Conservation (phyloP, 2,113 vertebrate species). For the Alaudala cheleensis region DNA sequence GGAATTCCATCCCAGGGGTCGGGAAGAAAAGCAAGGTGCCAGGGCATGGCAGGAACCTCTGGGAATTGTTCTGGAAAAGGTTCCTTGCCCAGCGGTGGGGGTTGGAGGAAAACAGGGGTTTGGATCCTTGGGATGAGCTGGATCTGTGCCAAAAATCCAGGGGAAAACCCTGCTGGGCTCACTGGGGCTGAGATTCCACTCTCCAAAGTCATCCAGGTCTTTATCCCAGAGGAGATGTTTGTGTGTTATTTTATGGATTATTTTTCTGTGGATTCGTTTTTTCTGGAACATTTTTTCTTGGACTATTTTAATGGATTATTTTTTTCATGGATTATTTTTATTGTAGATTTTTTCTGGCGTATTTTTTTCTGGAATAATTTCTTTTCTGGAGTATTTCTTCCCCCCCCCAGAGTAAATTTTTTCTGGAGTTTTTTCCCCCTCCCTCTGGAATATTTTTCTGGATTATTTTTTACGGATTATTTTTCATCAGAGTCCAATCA, state of each 20-base stretch:
- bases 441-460: no score
- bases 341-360: neutral
- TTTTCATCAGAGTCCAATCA: neutral
- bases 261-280: neutral
- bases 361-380: neutral
- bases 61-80: neutral
- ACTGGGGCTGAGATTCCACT: neutral
- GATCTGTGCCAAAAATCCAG: neutral
- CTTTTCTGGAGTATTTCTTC: neutral
- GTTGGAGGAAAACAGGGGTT: neutral
- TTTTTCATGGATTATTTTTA: no score
- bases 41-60: neutral
- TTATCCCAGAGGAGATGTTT: rapidly evolving
- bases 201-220: neutral
- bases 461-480: neutral
- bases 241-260: neutral
- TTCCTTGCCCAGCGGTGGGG: no score
- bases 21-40: neutral
- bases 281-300: neutral
- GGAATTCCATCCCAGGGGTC: neutral
- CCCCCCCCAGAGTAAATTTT: no score
- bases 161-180: neutral
- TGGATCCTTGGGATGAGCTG: neutral
- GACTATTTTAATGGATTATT: neutral
- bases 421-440: no score